Evolutionary conservation across 2,797 vertebrate species (phyloP).

Genomic region (Molossus molossus): DNA sequence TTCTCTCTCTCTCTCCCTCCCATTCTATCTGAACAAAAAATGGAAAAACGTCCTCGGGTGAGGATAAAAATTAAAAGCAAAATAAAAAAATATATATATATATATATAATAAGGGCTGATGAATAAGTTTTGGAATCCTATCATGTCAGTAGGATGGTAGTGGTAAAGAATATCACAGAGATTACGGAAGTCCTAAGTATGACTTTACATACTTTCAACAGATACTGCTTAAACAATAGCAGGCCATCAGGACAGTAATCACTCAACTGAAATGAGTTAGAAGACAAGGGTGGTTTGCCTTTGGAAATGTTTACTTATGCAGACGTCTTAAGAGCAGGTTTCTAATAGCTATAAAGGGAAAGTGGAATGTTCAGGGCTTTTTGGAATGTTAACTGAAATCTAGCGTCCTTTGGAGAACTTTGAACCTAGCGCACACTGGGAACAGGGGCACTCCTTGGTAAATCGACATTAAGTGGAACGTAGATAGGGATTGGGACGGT

Average conservation of each 20-base stretch:
- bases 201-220: neutral
- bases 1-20: too few species aligned
- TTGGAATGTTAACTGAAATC: slow-evolving; percentile 14
- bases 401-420: slow-evolving; percentile 20
- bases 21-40: too few species aligned
- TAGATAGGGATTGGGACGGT: neutral
- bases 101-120: neutral
- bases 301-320: neutral
- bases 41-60: too few species aligned
- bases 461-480: neutral
- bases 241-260: neutral
- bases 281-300: neutral
- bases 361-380: neutral
- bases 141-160: neutral
- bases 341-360: neutral
- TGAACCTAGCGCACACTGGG: neutral
- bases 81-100: too few species aligned
- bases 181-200: neutral
- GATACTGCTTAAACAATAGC: neutral
- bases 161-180: neutral
- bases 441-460: neutral
- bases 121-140: neutral
- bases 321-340: slow-evolving; percentile 12
- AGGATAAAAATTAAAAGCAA: too few species aligned
- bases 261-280: neutral